phyloP scores from a whole-genome alignment of 2,113 vertebrate species.

The Rhea americana region DNA sequence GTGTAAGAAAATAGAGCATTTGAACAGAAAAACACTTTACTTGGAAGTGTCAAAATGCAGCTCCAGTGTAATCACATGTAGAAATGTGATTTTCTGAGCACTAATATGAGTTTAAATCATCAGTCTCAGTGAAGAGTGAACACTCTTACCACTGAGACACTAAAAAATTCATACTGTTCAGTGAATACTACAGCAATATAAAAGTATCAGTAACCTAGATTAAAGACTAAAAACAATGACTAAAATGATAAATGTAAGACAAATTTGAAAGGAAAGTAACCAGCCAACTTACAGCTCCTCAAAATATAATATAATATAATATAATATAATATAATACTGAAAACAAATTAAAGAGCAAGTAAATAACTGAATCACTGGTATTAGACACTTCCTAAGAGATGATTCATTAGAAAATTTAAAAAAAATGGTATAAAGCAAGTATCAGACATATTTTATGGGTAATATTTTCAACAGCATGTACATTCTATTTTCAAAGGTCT shows the following conservation, averaged over 20 bases:
- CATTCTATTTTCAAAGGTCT: background rate
- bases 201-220: background rate
- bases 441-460: background rate
- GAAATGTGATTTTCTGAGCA: rapidly evolving
- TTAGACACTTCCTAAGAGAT: background rate
- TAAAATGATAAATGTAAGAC: background rate
- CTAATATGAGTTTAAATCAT: background rate
- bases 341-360: background rate
- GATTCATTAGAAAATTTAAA: background rate
- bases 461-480: background rate
- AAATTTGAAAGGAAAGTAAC: background rate
- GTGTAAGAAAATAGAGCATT: background rate
- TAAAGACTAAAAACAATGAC: background rate
- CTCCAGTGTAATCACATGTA: background rate
- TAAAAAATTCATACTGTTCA: background rate
- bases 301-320: background rate
- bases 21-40: background rate
- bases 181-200: background rate
- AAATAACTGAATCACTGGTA: background rate
- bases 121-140: background rate
- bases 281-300: background rate
- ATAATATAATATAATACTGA: background rate
- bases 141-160: background rate
- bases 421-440: background rate
- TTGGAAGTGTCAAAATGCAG: too few species aligned